Evolutionary conservation across 2,888 invertebrate genomes (phyloP).

Genomic region (Ormyrus thymus): DNA sequence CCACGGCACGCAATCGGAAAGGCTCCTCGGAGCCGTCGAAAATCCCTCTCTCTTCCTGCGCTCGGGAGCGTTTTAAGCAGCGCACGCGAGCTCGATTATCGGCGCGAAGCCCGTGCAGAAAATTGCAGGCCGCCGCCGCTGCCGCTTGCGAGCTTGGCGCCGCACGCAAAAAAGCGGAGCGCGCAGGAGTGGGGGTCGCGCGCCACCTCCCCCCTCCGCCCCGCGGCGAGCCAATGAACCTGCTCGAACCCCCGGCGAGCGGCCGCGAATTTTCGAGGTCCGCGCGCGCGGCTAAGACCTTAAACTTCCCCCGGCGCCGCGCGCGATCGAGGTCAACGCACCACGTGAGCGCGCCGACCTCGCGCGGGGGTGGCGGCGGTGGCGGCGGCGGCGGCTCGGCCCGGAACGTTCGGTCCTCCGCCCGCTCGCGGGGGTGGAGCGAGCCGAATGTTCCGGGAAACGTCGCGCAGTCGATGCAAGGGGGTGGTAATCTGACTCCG

Average conservation of each 20-base stretch:
- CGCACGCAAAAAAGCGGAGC: slow-evolving; percentile 10
- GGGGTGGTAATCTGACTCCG: not conserved
- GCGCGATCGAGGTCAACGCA: slow-evolving; percentile 58
- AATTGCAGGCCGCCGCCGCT: slow-evolving; percentile 2
- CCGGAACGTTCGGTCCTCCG: too few relatives aligned
- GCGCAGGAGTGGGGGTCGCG: slow-evolving; percentile 1
- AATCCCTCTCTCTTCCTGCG: too few relatives aligned
- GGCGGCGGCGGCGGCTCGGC: not conserved
- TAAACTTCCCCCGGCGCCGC: slow-evolving; percentile 44
- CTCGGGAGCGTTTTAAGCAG: not conserved
- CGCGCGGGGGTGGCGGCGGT: not conserved
- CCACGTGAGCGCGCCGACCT: slow-evolving; percentile 56
- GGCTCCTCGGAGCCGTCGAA: not conserved
- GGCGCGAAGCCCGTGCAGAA: slow-evolving; percentile 1
- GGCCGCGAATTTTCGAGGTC: slow-evolving; percentile 40
- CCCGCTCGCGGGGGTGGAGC: too few relatives aligned
- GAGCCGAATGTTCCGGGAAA: slow-evolving; percentile 12
- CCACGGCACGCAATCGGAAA: not conserved
- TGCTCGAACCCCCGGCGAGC: slow-evolving; percentile 17
- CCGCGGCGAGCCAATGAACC: slow-evolving; percentile 35
- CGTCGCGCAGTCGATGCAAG: slow-evolving; percentile 23
- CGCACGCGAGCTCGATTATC: slow-evolving; percentile 28
- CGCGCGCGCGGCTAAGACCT: slow-evolving; percentile 61
- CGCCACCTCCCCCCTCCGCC: too few relatives aligned
- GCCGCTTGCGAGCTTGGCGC: not conserved